These are phyloP conservation scores for Tryphoninae sp. DNA, from an alignment of 2,888 invertebrate genomes.

Conservation along the genomic window DNA sequence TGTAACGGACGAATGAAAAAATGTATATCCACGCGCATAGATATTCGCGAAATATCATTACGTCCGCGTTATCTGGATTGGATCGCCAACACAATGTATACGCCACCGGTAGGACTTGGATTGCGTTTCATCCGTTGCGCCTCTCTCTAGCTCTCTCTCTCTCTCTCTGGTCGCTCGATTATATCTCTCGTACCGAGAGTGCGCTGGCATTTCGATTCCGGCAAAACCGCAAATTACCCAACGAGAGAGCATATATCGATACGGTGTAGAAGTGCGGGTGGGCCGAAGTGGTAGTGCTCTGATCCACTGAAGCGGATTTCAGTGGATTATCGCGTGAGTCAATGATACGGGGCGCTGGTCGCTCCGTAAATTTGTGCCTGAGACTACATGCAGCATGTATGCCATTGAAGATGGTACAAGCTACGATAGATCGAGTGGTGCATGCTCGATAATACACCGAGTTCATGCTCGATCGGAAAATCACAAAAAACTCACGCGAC, in stretches of 20 bases:
- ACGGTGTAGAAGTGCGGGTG: constrained; percentile 20
- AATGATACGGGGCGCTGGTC: constrained; percentile 49
- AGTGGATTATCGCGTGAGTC: constrained; percentile 60
- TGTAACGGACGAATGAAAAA: background rate
- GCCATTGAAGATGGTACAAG: background rate
- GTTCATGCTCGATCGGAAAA: background rate
- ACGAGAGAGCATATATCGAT: constrained; percentile 33
- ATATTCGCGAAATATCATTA: background rate
- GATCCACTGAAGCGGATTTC: constrained; percentile 54
- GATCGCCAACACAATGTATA: background rate
- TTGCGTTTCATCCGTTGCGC: background rate
- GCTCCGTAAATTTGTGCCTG: constrained; percentile 33
- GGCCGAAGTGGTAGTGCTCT: constrained; percentile 5
- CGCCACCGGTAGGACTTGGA: constrained; percentile 22
- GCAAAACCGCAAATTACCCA: constrained; percentile 57
- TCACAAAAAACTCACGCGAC: constrained; percentile 12
- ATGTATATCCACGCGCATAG: background rate
- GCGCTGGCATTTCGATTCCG: constrained; percentile 41
- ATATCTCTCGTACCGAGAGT: constrained; percentile 15
- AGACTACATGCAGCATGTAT: background rate
- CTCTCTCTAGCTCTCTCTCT: background rate
- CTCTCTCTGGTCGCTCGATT: background rate
- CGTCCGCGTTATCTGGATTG: constrained; percentile 5
- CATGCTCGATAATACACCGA: background rate
- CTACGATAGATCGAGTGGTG: background rate